phyloP scores from a whole-genome alignment of 2,888 invertebrate species.

The Hydrotaea cyrtoneurina region DNA sequence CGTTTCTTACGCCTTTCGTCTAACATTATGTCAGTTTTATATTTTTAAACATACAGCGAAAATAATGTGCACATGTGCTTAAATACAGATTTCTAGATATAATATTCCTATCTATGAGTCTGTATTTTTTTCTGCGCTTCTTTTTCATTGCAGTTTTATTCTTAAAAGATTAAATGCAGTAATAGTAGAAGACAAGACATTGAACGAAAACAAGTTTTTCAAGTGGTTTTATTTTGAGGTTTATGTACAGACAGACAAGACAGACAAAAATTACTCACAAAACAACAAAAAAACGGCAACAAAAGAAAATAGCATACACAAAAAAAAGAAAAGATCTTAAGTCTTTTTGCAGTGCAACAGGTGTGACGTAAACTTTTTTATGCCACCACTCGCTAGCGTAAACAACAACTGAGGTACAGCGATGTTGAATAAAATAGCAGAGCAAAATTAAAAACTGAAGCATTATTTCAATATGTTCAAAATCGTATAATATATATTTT shows the following conservation, averaged over 20 bases:
- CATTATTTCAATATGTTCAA: too few relatives aligned
- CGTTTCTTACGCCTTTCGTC: not conserved
- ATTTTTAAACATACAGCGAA: slow-evolving; percentile 6
- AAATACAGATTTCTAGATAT: not conserved
- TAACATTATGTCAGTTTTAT: slow-evolving; percentile 25
- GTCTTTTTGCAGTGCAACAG: slow-evolving; percentile 45
- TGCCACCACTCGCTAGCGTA: too few relatives aligned
- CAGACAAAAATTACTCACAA: too few relatives aligned
- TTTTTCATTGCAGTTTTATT: not conserved
- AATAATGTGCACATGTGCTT: not conserved
- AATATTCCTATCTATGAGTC: not conserved
- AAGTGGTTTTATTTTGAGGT: slow-evolving; percentile 13
- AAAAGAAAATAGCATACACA: not conserved
- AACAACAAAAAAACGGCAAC: not conserved
- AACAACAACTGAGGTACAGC: too few relatives aligned
- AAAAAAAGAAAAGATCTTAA: not conserved
- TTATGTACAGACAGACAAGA: too few relatives aligned
- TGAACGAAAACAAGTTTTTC: slow-evolving; percentile 22
- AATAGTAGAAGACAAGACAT: slow-evolving; percentile 4
- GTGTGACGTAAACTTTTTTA: slow-evolving; percentile 58
- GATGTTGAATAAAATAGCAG: too few relatives aligned
- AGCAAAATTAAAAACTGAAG: too few relatives aligned
- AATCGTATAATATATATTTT: too few relatives aligned
- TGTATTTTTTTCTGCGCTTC: not conserved
- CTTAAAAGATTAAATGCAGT: not conserved